phyloP scores from a whole-genome alignment of 2,888 invertebrate genomes.

The Sepiola atlantica region DNA sequence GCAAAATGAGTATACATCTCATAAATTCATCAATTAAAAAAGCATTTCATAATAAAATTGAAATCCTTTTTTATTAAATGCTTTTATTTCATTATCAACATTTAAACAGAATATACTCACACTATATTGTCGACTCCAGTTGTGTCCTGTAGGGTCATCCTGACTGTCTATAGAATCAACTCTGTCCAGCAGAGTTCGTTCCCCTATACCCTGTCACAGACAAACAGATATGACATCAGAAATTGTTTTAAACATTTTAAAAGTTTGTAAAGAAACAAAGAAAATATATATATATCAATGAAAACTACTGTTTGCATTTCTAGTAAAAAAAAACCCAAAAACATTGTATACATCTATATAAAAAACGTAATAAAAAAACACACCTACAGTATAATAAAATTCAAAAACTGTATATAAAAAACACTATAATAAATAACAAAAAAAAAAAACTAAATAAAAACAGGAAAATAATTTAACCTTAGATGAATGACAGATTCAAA shows the following conservation, averaged over 20 bases:
- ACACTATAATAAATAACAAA: no score
- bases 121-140: constrained; percentile 77
- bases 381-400: no score
- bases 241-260: neutral
- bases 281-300: neutral
- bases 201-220: constrained; percentile 68
- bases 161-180: constrained; percentile 86
- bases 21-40: neutral
- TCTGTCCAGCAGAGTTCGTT: constrained; percentile 84
- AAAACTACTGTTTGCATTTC: neutral
- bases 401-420: no score
- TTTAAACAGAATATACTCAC: constrained; percentile 66
- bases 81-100: no score
- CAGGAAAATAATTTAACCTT: no score
- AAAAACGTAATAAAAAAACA: no score
- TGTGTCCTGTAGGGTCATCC: constrained; percentile 67
- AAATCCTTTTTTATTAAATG: neutral
- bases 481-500: no score
- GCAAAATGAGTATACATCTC: no score
- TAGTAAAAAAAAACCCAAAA: no score
- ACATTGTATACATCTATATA: no score
- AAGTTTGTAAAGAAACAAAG: neutral
- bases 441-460: no score
- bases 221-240: neutral
- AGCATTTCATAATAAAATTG: neutral